A percentile compares a stretch with the other conserved stretches of the same genome.
phyloP scores from a whole-genome alignment of 2,113 vertebrate genomes.

The Xenus cinereus region DNA sequence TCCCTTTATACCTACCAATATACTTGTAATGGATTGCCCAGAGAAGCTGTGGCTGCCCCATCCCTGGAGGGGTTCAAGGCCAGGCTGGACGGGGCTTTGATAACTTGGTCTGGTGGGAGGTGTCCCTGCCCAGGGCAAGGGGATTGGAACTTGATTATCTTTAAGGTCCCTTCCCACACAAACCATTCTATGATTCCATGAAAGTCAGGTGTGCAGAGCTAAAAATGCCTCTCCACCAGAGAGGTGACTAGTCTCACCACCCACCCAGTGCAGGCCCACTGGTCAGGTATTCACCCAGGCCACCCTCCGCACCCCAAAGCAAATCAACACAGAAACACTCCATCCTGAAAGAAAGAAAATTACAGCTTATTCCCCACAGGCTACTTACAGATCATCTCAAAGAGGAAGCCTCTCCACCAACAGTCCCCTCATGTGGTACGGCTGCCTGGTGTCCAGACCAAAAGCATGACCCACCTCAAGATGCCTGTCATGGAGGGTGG shows the following conservation, averaged over 20 bases:
- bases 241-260: background rate
- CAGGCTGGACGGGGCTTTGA: too few relatives aligned
- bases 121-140: too few relatives aligned
- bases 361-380: too few relatives aligned
- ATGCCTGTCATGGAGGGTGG: accelerated
- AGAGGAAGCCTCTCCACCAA: background rate
- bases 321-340: background rate
- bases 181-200: too few relatives aligned
- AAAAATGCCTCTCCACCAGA: accelerated
- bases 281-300: background rate
- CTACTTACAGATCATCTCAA: background rate
- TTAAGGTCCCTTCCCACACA: too few relatives aligned
- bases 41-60: background rate
- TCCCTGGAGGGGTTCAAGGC: too few relatives aligned
- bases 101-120: too few relatives aligned
- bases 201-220: background rate
- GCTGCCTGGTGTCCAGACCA: background rate
- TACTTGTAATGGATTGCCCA: background rate
- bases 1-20: background rate
- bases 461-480: background rate
- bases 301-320: background rate
- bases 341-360: background rate
- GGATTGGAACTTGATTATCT: too few relatives aligned
- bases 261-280: too few relatives aligned
- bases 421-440: accelerated